These are phyloP conservation scores for Prunella strophiata DNA, from an alignment of 2,797 vertebrate species.

Conservation along the genomic window DNA sequence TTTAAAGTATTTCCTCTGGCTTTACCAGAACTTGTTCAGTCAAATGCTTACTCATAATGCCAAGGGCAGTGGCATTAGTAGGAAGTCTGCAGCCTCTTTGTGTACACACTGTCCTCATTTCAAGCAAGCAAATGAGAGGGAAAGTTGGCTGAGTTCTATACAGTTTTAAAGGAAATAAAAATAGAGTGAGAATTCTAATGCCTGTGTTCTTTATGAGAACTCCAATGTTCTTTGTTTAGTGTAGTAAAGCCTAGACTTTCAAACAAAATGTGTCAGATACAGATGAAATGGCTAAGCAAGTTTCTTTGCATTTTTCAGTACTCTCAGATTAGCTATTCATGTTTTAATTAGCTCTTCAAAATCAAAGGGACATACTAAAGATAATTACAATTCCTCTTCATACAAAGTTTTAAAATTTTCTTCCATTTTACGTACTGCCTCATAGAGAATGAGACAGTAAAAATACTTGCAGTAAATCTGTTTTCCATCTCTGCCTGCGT, in stretches of 20 bases:
- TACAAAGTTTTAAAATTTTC: neutral
- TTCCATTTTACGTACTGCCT: neutral
- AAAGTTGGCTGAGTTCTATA: neutral
- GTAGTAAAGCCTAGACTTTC: neutral
- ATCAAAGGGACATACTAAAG: neutral
- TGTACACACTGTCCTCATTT: neutral
- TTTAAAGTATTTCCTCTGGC: neutral
- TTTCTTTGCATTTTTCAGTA: neutral
- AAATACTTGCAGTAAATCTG: neutral
- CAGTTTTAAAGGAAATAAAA: neutral
- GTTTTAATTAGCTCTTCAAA: neutral
- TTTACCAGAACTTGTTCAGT: neutral
- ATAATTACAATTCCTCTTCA: neutral
- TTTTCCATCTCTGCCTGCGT: neutral
- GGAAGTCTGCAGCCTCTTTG: neutral
- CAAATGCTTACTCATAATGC: neutral
- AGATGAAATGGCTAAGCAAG: neutral
- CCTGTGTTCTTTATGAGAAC: neutral
- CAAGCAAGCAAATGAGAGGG: neutral
- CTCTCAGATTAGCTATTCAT: neutral
- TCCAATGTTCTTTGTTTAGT: neutral
- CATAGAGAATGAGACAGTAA: neutral
- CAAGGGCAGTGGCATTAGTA: neutral
- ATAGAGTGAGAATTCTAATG: neutral
- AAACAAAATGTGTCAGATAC: neutral